Evolutionary conservation across 2,113 vertebrate genomes (phyloP).

Genomic region (Cebidichthys violaceus): DNA sequence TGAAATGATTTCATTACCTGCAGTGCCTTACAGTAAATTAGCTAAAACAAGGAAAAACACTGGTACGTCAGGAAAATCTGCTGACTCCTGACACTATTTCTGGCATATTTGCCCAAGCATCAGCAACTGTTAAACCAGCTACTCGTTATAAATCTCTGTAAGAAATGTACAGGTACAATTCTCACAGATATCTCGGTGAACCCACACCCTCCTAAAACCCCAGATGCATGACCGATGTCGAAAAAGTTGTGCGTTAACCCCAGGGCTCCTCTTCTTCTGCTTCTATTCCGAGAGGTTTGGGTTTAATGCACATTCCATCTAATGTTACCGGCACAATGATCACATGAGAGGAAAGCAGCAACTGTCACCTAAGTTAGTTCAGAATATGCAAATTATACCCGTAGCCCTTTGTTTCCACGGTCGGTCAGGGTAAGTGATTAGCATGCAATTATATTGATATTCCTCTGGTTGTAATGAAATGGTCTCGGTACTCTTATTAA

Average conservation of each 20-base stretch:
- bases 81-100: constrained; percentile 6
- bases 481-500: constrained; percentile 42
- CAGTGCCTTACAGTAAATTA: neutral
- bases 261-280: constrained; percentile 51
- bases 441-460: constrained; percentile 75
- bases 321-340: constrained; percentile 97
- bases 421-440: constrained; percentile 90
- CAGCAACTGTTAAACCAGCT: constrained; percentile 46
- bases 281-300: constrained; percentile 67
- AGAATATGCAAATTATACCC: constrained; percentile 94
- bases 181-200: constrained; percentile 35
- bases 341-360: constrained; percentile 87
- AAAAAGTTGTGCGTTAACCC: constrained; percentile 71
- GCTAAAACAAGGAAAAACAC: constrained; percentile 34
- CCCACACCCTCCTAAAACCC: neutral
- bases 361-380: constrained; percentile 99
- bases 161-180: constrained; percentile 37
- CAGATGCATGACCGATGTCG: constrained; percentile 82
- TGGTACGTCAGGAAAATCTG: constrained; percentile 23
- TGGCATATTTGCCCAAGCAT: constrained; percentile 23
- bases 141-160: constrained; percentile 24
- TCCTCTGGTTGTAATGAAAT: constrained; percentile 76
- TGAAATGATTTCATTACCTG: neutral
- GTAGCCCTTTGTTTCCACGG: constrained; percentile 72
- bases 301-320: constrained; percentile 75